phyloP scores from a whole-genome alignment of 2,888 invertebrate species.

The Diarsia dahlii region DNA sequence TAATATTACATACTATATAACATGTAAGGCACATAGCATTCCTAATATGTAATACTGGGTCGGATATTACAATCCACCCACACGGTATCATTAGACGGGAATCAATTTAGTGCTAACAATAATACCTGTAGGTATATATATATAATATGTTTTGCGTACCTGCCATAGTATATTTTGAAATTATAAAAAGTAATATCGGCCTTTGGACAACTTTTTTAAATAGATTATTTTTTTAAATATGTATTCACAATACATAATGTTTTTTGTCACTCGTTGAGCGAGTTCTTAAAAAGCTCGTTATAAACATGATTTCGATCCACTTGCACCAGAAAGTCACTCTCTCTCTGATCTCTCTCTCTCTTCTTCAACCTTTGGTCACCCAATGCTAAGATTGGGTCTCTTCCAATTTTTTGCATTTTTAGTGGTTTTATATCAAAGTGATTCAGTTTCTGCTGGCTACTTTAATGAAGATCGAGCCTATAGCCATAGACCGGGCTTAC shows the following conservation, averaged over 20 bases:
- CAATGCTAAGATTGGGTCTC: too few relatives aligned
- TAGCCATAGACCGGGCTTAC: too few relatives aligned
- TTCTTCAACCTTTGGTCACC: too few relatives aligned
- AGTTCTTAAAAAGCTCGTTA: not conserved
- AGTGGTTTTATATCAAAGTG: too few relatives aligned
- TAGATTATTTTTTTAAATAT: not conserved
- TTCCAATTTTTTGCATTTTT: too few relatives aligned
- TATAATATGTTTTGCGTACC: not conserved
- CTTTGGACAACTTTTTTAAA: too few relatives aligned
- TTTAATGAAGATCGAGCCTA: too few relatives aligned
- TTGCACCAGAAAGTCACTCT: not conserved
- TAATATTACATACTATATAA: conserved; percentile 24
- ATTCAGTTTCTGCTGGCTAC: too few relatives aligned
- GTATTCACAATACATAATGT: too few relatives aligned
- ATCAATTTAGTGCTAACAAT: conserved; percentile 50
- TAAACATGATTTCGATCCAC: not conserved
- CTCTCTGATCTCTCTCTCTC: too few relatives aligned
- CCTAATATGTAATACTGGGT: conserved; percentile 34
- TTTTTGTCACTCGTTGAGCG: not conserved
- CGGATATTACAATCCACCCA: conserved; percentile 53
- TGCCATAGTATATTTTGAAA: not conserved
- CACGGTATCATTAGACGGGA: conserved; percentile 41
- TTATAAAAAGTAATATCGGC: not conserved
- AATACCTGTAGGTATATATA: conserved; percentile 5
- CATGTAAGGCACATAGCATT: conserved; percentile 36